Conservation (phyloP, 2,888 invertebrate species). For the Ametastegia equiseti region DNA sequence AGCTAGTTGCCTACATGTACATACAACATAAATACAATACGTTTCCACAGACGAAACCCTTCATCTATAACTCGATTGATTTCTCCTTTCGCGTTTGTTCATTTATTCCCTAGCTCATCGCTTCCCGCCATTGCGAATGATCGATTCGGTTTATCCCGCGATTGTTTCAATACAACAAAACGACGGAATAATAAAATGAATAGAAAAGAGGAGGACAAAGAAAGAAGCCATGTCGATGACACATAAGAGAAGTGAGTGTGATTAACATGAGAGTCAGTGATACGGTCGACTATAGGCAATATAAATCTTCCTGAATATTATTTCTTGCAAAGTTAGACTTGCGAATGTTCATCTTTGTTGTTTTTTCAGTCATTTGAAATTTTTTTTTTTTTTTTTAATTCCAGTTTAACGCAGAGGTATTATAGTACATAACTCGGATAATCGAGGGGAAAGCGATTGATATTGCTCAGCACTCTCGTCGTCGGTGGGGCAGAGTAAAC, state of each 20-base stretch:
- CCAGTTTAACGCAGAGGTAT: not conserved
- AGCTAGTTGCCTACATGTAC: no score
- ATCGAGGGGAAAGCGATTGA: constrained; percentile 8
- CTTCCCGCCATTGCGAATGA: not conserved
- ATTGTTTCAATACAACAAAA: not conserved
- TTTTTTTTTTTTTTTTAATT: not conserved
- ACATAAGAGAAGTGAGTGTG: constrained; percentile 1
- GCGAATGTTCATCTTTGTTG: not conserved
- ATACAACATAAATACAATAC: no score
- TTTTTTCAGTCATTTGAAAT: no score
- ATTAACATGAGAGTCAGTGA: not conserved
- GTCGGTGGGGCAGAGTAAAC: not conserved
- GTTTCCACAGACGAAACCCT: no score
- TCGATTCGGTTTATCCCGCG: not conserved
- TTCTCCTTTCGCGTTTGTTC: no score
- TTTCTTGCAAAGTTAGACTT: not conserved
- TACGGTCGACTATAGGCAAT: no score
- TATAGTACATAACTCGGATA: not conserved
- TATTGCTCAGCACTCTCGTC: not conserved
- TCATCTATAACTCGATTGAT: no score
- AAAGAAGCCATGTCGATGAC: constrained; percentile 12
- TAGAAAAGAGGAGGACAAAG: not conserved
- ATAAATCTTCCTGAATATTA: not conserved
- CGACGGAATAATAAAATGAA: not conserved
- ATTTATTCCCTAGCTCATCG: no score